Base-by-base conservation (phyloP, 2,888 invertebrate species). In the Tolmerus cingulatus region DNA sequence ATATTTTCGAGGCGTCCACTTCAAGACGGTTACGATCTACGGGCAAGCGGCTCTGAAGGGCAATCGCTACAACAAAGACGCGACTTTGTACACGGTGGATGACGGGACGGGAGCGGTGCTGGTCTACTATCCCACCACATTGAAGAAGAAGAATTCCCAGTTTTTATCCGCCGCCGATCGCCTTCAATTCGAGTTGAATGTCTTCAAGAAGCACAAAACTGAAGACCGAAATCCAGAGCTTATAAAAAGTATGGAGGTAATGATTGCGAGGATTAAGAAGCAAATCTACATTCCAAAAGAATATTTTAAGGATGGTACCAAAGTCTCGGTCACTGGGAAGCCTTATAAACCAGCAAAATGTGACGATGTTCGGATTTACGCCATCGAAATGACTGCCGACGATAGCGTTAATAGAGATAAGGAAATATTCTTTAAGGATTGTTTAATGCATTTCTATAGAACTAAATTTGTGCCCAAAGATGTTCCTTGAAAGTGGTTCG, bases 351-450 rank as follows among this genome's bases (percentile, higher is more conserved):
- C 37, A 1, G 5, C 4, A 16, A 66, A 57, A 5, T 43, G 23
- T 46, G 85, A 74, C 2, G 79, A 79, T 3, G 46, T 87, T 12
- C 57, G 57, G 14, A 27, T 88, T 9, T 87, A 86, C 78, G 88
- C 87, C 5, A n/a, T 66, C 8, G 87, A 87, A 82, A 87, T 88
- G 55, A 86, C 8, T 43, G 74, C 55, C 7, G 87, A 88, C 46
- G n/a, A 37, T 14, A 55, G 40, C 12, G 40, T 37, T 34, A 76
- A 57, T 86, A 43, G 87, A 34, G 84, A 81, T 14, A 88, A 87
- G 23, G 88, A 88, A 76, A 34, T 88, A n/a, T 82, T 86, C n/a
- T 88, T 88, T 66, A 88, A 88, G 23, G 34, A 46, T 34, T n/a
- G 57, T 14, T 74, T 88, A 51, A 84, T 88, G 19, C n/a, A 66